A percentile compares a stretch with the other conserved stretches of the same genome.
These are phyloP conservation scores for Tridacna crocea DNA, from an alignment of 2,888 invertebrate species.

Conservation along the genomic window DNA sequence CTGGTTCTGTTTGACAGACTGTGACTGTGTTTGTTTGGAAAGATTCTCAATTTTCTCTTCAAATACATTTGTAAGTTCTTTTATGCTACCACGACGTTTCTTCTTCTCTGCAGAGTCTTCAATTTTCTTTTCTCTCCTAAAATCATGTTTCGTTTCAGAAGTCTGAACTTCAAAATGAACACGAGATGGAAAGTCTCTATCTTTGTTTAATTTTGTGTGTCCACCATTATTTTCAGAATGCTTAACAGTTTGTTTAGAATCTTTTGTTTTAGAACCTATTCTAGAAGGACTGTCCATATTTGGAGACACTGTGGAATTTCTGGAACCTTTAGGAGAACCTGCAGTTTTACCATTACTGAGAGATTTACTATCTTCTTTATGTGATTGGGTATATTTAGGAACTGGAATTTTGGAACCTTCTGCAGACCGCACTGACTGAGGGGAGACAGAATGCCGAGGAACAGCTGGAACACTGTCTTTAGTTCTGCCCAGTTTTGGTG, in stretches of 20 bases:
- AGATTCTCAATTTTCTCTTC: slow-evolving; percentile 68
- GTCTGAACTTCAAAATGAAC: slow-evolving; percentile 35
- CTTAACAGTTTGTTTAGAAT: slow-evolving; percentile 24
- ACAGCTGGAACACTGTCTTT: slow-evolving; percentile 46
- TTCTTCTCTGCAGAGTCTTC: slow-evolving; percentile 60
- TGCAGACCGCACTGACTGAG: slow-evolving; percentile 45
- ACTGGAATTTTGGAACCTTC: slow-evolving; percentile 60
- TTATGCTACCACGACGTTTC: slow-evolving; percentile 79
- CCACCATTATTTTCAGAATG: slow-evolving; percentile 42
- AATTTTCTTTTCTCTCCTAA: slow-evolving; percentile 37
- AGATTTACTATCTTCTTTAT: slow-evolving; percentile 57
- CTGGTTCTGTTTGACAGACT: not conserved
- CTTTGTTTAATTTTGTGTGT: slow-evolving; percentile 30
- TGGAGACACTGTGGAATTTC: slow-evolving; percentile 40
- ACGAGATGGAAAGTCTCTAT: slow-evolving; percentile 32
- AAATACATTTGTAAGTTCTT: slow-evolving; percentile 77
- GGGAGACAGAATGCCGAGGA: slow-evolving; percentile 42
- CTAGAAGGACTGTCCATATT: slow-evolving; percentile 38
- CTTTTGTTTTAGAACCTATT: slow-evolving; percentile 21
- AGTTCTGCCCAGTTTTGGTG: slow-evolving; percentile 52
- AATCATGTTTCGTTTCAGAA: slow-evolving; percentile 1
- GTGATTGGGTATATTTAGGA: slow-evolving; percentile 40
- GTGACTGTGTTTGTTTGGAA: slow-evolving; percentile 43
- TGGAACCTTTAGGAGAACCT: slow-evolving; percentile 56
- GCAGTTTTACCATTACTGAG: slow-evolving; percentile 33